Evolutionary conservation across 2,797 vertebrate genomes (phyloP), one percentile per base, ranked within the genome.

Genomic region (Lophotriccus pileatus): DNA sequence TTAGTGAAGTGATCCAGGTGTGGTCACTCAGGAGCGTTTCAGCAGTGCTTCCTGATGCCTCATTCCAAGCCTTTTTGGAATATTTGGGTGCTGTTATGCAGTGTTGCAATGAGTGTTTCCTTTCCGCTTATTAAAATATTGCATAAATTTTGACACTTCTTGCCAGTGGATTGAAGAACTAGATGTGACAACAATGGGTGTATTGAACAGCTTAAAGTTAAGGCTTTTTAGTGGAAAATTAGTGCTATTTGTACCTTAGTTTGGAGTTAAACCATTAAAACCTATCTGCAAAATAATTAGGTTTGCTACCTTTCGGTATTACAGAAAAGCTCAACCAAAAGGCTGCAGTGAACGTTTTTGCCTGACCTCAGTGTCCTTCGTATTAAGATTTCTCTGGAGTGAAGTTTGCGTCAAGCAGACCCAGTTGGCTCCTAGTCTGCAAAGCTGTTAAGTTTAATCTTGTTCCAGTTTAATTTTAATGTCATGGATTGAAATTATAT

Each of bases 401-500:
- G 63, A 84, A 46, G 55, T 60, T 94, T 93, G 91, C 67, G 6
- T 96, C 80, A 87, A 64, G 79, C 91, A 87, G 83, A 49, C 72
- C 75, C 37, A 28, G 60, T 67, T 93, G 93, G 75, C 81, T 87
- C 41, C 84, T 78, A 77, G 84, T 87, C 83, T 80, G 52, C 89
- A 90, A 87, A 80, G 70, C 87, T 93, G 74, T 94, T 95, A 89
- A 82, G 30, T 95, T 95, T 79, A 96, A 70, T 91, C 93, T 95
- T 96, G 89, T 88, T 94, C 84, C 78, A 91, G 86, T 90, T 94
- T 87, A 79, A 89, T 95, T 90, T 86, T 95, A 66, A 52, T 97
- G 63, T 96, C 83, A 13, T 95, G 87, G 70, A 90, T 94, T 97
- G 84, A 95, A 95, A 95, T 96, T n/a, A 79, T 93, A 76, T 87